phyloP scores from a whole-genome alignment of 2,113 vertebrate species.

The Strix uralensis region DNA sequence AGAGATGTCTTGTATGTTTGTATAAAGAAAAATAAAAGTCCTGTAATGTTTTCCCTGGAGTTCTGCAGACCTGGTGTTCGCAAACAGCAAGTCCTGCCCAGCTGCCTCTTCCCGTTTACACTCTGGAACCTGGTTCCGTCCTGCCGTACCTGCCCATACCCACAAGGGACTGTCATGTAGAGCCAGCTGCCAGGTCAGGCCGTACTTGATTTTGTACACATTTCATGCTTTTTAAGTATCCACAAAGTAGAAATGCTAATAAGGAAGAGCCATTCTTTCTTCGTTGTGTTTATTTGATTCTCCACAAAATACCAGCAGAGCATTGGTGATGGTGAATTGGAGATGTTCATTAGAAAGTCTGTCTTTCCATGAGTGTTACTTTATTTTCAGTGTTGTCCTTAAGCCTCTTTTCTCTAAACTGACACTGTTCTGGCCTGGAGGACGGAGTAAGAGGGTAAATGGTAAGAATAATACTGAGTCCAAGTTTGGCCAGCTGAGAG shows the following conservation, averaged over 20 bases:
- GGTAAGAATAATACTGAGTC: neutral
- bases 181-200: neutral
- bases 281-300: constrained; percentile 8
- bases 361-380: constrained; percentile 20
- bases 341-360: neutral
- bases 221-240: neutral
- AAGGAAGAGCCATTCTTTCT: neutral
- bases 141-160: neutral
- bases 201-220: neutral
- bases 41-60: neutral
- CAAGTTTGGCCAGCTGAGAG: neutral
- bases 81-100: neutral
- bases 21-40: constrained; percentile 20
- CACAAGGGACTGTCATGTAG: neutral
- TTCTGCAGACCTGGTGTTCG: neutral
- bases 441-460: neutral
- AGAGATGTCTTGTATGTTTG: neutral
- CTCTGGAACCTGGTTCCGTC: neutral
- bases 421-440: constrained; percentile 63
- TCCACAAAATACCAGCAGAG: neutral
- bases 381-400: constrained; percentile 71
- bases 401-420: constrained; percentile 71
- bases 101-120: neutral
- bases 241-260: neutral
- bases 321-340: neutral